phyloP scores from a whole-genome alignment of 2,888 invertebrate genomes.

The Aleiodes leptofemur region DNA sequence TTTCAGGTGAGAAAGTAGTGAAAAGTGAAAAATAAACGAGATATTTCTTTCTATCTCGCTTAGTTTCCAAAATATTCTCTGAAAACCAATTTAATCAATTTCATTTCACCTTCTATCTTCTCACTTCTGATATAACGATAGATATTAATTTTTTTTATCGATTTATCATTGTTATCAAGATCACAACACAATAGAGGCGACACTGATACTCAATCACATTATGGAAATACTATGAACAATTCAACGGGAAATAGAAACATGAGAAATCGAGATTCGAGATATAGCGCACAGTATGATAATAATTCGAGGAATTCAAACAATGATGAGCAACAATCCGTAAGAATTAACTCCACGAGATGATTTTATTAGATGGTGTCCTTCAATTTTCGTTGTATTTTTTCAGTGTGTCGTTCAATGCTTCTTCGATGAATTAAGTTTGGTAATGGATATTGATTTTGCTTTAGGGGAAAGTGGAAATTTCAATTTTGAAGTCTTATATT shows the following conservation, averaged over 20 bases:
- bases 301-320: slow-evolving; percentile 38
- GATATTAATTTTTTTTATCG: not conserved
- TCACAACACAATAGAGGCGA: not conserved
- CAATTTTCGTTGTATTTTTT: slow-evolving; percentile 15
- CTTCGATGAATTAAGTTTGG: slow-evolving; percentile 83
- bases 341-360: slow-evolving; percentile 38
- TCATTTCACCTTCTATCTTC: not conserved
- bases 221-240: slow-evolving; percentile 45
- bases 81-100: too few relatives aligned
- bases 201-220: slow-evolving; percentile 21
- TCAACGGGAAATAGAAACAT: slow-evolving; percentile 20
- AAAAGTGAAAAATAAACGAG: too few relatives aligned
- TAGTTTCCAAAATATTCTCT: too few relatives aligned
- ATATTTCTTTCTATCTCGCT: too few relatives aligned
- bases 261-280: not conserved
- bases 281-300: not conserved
- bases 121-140: too few relatives aligned
- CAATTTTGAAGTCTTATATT: not conserved
- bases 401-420: slow-evolving; percentile 83
- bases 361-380: not conserved
- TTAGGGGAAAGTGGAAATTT: too few relatives aligned
- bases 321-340: slow-evolving; percentile 55
- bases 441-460: slow-evolving; percentile 64
- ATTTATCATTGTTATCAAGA: not conserved
- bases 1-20: too few relatives aligned